Base-by-base conservation (phyloP, 2,113 vertebrate genomes). In the Cryptotis parvus region DNA sequence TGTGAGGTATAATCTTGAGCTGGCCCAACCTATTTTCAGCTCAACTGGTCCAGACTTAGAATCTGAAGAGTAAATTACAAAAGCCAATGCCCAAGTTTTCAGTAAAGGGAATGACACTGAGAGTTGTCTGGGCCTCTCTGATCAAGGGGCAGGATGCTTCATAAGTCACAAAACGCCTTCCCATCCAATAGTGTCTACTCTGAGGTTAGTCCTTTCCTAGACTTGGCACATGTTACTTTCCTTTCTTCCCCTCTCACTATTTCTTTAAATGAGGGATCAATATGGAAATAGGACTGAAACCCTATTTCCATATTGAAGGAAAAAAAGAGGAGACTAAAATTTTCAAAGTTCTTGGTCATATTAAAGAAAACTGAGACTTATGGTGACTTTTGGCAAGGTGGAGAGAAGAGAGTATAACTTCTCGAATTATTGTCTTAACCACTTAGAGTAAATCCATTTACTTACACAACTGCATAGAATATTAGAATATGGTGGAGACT, bases 401-500 rank as follows among this genome's bases (percentile, higher is more conserved):
- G 81, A 76, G 22, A 84, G 2, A 39, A 72, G 6, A 58, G 55
- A 58, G 55, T 58, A 15, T 58, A 58, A 3, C 4, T 58, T 58
- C 24, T 16, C 18, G 49, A 88, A 26, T 87, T 24, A 69, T n/a
- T 77, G 52, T n/a, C 61, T 68, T 22, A 88, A 41, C 37, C 61
- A 82, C 52, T 69, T 39, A 55, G 0, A 79, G 20, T 27, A 74
- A 92, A 65, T 68, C 29, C 35, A 55, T 65, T 68, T 92, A 98
- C 99, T 99, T 97, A 99, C 99, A 99, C 94, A 94, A 99, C 33
- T 95, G 99, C 97, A 0, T 99, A 99, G 95, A 99, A 94, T 45
- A 98, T 43, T 86, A 99, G 98, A 70, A 99, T 70, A 1, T 98
- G 97, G 92, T 98, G 99, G 84, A 99, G 96, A 91, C 98, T 98